Percentiles rank a stretch among this genome's conserved stretches.
Conservation (phyloP, 1,140 invertebrate genomes). For the Mycetomoellerius zeteki region DNA sequence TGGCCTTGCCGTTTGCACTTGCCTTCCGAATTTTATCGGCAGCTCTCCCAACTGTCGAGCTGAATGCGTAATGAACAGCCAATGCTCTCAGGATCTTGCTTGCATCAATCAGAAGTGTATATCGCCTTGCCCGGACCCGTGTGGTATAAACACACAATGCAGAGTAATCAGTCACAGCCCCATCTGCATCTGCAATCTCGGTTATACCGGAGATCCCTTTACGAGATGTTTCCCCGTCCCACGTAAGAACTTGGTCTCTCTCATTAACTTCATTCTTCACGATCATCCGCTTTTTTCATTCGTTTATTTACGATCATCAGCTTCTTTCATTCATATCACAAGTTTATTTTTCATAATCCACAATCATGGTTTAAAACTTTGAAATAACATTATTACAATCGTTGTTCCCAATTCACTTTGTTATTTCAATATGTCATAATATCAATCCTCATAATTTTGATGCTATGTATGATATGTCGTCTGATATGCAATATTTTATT, state of each 20-base stretch:
- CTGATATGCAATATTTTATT: background rate
- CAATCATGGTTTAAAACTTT: background rate
- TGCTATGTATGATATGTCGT: background rate
- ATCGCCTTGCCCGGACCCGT: slow-evolving; percentile 87
- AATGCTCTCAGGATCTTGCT: slow-evolving; percentile 84
- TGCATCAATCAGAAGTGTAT: slow-evolving; percentile 87
- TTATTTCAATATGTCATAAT: background rate
- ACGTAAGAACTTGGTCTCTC: slow-evolving; percentile 85
- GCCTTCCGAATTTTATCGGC: slow-evolving; percentile 88
- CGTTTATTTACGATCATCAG: background rate
- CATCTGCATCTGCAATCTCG: slow-evolving; percentile 86
- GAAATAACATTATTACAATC: background rate
- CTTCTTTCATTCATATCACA: background rate
- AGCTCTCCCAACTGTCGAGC: slow-evolving; percentile 84
- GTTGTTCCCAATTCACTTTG: background rate
- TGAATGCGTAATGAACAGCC: slow-evolving; percentile 86
- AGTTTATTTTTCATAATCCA: slow-evolving; percentile 11
- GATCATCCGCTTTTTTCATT: background rate
- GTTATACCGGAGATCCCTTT: slow-evolving; percentile 87
- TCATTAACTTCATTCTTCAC: slow-evolving; percentile 21
- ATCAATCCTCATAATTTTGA: background rate
- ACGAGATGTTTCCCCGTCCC: slow-evolving; percentile 85
- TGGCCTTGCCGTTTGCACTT: slow-evolving; percentile 89
- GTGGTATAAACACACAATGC: slow-evolving; percentile 85
- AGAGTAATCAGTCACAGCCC: slow-evolving; percentile 85